Conservation (phyloP, 2,888 invertebrate genomes). For the Sisyra nigra region DNA sequence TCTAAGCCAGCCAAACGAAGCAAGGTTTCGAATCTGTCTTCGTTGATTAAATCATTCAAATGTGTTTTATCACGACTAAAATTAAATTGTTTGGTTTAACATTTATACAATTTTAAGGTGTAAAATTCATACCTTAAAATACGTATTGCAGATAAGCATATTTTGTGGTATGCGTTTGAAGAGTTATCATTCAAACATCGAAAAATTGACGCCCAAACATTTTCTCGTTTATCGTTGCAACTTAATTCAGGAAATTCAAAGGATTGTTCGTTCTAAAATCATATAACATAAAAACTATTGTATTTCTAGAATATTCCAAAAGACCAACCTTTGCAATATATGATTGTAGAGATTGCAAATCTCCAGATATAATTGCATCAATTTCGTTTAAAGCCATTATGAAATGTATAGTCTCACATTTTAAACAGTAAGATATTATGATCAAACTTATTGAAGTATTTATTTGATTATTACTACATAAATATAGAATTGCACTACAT, state of each 20-base stretch:
- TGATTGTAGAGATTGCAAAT: conserved; percentile 9
- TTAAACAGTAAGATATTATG: too few relatives aligned
- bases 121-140: conserved; percentile 43
- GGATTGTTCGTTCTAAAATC: conserved; percentile 34
- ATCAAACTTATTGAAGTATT: too few relatives aligned
- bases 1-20: conserved; percentile 48
- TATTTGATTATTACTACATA: too few relatives aligned
- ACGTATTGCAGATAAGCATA: conserved; percentile 42
- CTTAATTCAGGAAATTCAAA: conserved; percentile 46
- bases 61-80: conserved; percentile 63
- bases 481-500: too few relatives aligned
- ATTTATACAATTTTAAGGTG: not conserved
- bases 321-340: conserved; percentile 11
- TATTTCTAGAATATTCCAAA: not conserved
- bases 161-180: conserved; percentile 29
- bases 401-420: too few relatives aligned
- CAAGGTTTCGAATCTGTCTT: conserved; percentile 49
- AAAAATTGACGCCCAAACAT: conserved; percentile 45
- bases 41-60: conserved; percentile 48
- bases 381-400: conserved; percentile 7
- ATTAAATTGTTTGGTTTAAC: too few relatives aligned
- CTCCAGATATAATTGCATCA: conserved; percentile 9
- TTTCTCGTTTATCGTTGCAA: conserved; percentile 31
- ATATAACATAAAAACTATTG: conserved; percentile 10
- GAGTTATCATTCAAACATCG: conserved; percentile 34